Evolutionary conservation across 2,797 vertebrate species (phyloP), one percentile per base, ranked within the genome.

Genomic region (Notolepis coatsorum): DNA sequence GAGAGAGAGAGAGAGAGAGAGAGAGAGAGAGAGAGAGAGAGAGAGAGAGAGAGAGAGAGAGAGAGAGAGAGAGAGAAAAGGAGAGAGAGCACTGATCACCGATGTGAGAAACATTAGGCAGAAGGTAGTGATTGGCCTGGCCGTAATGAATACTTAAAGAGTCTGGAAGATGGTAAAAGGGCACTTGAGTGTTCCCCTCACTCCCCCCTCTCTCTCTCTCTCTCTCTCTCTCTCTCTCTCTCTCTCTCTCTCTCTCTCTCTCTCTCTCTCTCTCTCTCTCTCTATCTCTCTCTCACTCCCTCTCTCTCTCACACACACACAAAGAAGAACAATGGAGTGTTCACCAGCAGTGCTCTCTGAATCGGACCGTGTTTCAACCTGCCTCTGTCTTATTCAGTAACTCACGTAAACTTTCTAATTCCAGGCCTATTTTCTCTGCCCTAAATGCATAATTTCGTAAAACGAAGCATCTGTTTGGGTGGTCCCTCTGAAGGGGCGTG

Each of bases 381-480:
- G 70, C 63, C 70, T 43, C 65, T 73, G 68, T 85, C 77, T 84
- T 68, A 65, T 81, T 82, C 64, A 72, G 61, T 78, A 57, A 59
- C 63, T 77, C 68, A 41, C 8, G 57, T 78, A 78, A 85, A 76
- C 69, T 79, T 73, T 55, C 62, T 20, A 24, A 24, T 53, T 85
- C 83, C 75, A 88, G 82, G 84, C 87, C 80, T 69, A 86, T 77
- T 87, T 28, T 89, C 64, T 82, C 63, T 87, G 82, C 77, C 86
- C 86, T 88, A 82, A 86, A 89, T 89, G 79, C 85, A 88, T 86
- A 85, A 88, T 85, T 79, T 71, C 52, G 75, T 82, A 88, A n/a
- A 86, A 85, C 75, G 73, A 84, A 85, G 85, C 85, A 90, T 88
- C 82, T 88, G 82, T 81, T 61, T 74, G 79, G 73, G 84, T 84